Evolutionary conservation across 2,888 invertebrate species (phyloP), one percentile per base, ranked within the genome.

Genomic region (Orchesellides sinensis): DNA sequence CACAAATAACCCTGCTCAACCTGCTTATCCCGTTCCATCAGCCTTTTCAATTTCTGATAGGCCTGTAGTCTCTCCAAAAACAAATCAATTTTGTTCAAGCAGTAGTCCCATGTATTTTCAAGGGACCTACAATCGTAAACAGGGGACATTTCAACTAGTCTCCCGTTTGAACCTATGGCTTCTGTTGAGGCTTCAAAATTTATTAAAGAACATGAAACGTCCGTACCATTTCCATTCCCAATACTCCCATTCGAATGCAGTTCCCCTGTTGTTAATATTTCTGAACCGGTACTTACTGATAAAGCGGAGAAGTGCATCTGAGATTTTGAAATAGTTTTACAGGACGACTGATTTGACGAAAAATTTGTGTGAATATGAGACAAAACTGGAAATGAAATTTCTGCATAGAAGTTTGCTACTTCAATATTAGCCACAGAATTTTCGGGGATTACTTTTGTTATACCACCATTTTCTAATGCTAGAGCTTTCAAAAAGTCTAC

Each of bases 401-500:
- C 92, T 27, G 84, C 59, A 90, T 93, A 94, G 90, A 94, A 94
- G 89, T 93, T 92, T 63, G 92, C 90, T 56, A 95, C 90, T 89
- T 95, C 94, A 52, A 93, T 89, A 83, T 92, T 92, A 1, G 94
- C 93, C 89, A 94, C 94, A 0, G 93, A 91, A n/a, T 92, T 93
- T 89, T 93, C 94, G 90, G 94, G 94, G 86, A 95, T 94, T 89
- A 93, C 93, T 1, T 94, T 91, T 88, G 93, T 92, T 89, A 94
- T 93, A 3, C 94, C 95, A 32, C 91, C 91, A 90, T 94, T 94
- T 82, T 92, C 92, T 19, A 93, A 90, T 0, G 94, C 92, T 56
- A 95, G 89, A 89, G 92, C 93, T 88, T 93, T 92, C 23, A 95
- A 90, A 89, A 95, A 93, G 23, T 91, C 90, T 87, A 93, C 92